Evolutionary conservation across 2,113 vertebrate genomes (phyloP).

Genomic region (Vireo altiloquus): DNA sequence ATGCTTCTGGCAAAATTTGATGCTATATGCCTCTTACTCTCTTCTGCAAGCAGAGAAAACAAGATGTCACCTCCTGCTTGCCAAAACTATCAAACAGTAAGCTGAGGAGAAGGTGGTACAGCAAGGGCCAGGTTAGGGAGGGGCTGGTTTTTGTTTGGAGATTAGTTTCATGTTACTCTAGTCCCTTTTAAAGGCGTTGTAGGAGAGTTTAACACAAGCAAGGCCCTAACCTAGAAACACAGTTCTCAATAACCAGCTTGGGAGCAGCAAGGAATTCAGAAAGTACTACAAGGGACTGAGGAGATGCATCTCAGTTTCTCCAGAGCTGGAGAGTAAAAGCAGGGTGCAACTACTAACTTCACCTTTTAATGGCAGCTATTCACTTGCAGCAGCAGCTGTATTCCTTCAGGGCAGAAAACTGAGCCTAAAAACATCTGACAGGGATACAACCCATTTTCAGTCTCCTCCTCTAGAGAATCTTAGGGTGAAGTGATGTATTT

Average conservation of each 20-base stretch:
- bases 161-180: background rate
- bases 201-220: background rate
- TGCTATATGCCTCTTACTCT: background rate
- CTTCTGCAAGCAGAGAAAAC: background rate
- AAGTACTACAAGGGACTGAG: background rate
- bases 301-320: background rate
- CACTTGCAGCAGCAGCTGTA: conserved; percentile 36
- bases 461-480: background rate
- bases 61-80: background rate
- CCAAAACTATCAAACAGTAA: background rate
- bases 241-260: background rate
- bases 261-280: background rate
- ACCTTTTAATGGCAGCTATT: background rate
- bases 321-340: background rate
- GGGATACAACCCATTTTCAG: background rate
- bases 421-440: conserved; percentile 38
- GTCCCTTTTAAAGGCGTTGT: background rate
- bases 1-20: background rate
- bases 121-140: background rate
- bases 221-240: background rate
- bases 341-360: background rate
- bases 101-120: background rate
- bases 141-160: background rate
- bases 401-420: conserved; percentile 36
- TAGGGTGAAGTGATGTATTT: background rate